Evolutionary conservation across 2,113 vertebrate genomes (phyloP).

Genomic region (Gadus macrocephalus): DNA sequence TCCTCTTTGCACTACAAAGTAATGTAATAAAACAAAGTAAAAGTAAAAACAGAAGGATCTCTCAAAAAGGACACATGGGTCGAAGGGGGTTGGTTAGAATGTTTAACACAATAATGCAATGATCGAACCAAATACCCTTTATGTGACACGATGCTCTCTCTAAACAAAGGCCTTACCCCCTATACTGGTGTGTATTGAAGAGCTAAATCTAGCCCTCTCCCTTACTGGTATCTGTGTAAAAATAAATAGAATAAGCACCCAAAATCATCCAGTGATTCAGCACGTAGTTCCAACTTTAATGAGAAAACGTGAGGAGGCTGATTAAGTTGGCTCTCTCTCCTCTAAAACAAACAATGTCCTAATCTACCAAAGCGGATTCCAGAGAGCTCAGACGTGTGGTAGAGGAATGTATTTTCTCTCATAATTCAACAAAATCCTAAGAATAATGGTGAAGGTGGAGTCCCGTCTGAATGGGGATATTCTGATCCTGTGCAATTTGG

Average conservation of each 20-base stretch:
- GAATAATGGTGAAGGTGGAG: constrained; percentile 60
- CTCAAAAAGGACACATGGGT: no score
- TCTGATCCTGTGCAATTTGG: constrained; percentile 50
- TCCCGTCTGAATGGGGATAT: constrained; percentile 58
- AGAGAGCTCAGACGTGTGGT: constrained; percentile 44
- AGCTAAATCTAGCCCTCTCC: no score
- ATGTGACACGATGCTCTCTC: no score
- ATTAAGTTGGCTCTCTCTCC: constrained; percentile 42
- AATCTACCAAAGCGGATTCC: constrained; percentile 53
- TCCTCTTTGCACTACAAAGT: no score
- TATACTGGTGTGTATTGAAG: no score
- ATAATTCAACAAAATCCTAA: constrained; percentile 69
- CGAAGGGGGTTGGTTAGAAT: no score
- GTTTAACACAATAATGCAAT: no score
- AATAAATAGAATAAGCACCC: constrained; percentile 37
- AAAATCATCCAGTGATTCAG: constrained; percentile 32
- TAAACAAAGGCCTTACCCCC: no score
- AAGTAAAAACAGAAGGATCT: no score
- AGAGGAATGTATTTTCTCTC: constrained; percentile 67
- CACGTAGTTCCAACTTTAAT: constrained; percentile 33
- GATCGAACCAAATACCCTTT: no score
- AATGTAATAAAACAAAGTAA: no score
- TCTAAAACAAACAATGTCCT: constrained; percentile 41
- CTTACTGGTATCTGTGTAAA: no score
- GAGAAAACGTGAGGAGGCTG: constrained; percentile 58